Conservation (phyloP, 2,797 vertebrate species). For the Argentina silus region DNA sequence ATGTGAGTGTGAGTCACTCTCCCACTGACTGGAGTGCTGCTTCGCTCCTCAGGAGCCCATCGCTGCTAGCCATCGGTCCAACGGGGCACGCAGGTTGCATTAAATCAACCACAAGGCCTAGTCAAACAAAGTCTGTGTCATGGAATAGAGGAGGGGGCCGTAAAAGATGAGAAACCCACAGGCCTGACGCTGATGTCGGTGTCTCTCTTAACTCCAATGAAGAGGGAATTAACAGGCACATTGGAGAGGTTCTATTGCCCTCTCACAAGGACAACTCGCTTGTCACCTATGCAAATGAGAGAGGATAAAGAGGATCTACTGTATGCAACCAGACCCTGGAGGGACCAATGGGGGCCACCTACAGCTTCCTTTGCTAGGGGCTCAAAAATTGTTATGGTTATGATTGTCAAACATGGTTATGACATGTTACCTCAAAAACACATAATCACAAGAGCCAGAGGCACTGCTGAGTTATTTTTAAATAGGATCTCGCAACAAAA, state of each 20-base stretch:
- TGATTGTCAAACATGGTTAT: neutral
- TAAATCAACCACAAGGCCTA: slow-evolving; percentile 47
- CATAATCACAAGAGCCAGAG: slow-evolving; percentile 29
- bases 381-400: slow-evolving; percentile 1
- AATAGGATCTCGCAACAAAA: slow-evolving; percentile 17
- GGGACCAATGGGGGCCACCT: neutral
- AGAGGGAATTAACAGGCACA: slow-evolving; percentile 24
- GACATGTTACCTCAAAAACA: neutral
- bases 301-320: neutral
- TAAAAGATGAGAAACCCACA: slow-evolving; percentile 30
- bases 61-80: neutral
- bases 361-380: neutral
- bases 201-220: slow-evolving; percentile 15
- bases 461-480: slow-evolving; percentile 13
- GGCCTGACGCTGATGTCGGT: slow-evolving; percentile 6
- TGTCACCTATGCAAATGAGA: neutral
- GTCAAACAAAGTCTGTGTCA: slow-evolving; percentile 9
- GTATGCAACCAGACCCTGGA: neutral
- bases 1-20: slow-evolving; percentile 47
- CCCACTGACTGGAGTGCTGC: slow-evolving; percentile 36
- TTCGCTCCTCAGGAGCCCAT: neutral
- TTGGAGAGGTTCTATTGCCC: neutral
- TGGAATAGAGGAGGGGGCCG: slow-evolving; percentile 16
- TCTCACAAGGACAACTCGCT: slow-evolving; percentile 1
- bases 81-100: slow-evolving; percentile 22